Evolutionary conservation across 2,113 vertebrate species (phyloP).

Genomic region (Platichthys flesus): DNA sequence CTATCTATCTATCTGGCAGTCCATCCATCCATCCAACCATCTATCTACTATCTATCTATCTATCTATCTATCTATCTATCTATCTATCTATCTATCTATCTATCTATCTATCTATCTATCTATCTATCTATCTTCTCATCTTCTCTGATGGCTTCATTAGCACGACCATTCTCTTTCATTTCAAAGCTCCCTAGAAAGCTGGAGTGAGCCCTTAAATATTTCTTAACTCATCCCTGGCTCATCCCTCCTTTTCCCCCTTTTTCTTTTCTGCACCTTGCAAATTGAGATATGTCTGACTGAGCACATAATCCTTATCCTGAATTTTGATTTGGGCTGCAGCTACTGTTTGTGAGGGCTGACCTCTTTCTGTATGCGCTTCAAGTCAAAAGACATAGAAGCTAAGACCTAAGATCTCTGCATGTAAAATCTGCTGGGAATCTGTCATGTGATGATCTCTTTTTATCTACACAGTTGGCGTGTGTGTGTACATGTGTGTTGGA

Average conservation of each 20-base stretch:
- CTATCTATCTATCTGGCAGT: background rate
- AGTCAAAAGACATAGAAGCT: conserved; percentile 69
- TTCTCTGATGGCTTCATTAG: conserved; percentile 52
- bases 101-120: background rate
- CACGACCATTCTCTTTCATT: conserved; percentile 16
- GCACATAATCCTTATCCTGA: conserved; percentile 49
- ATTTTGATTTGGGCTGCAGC: conserved; percentile 50
- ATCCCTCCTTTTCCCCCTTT: background rate
- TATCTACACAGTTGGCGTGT: conserved; percentile 58
- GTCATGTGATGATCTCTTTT: conserved; percentile 70
- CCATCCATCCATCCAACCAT: background rate
- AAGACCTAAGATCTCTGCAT: conserved; percentile 74
- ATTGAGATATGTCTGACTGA: conserved; percentile 49
- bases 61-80: background rate
- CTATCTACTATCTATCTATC: too few relatives aligned
- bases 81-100: background rate
- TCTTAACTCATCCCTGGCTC: conserved; percentile 30
- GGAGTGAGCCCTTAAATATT: conserved; percentile 41
- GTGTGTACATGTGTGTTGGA: conserved; percentile 15
- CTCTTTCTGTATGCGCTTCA: conserved; percentile 54
- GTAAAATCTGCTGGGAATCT: conserved; percentile 74
- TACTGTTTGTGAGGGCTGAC: conserved; percentile 45
- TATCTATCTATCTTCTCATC: conserved; percentile 13
- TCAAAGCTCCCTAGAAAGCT: conserved; percentile 17
- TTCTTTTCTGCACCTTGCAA: conserved; percentile 37